phyloP scores from a whole-genome alignment of 2,888 invertebrate genomes.

The Microctonus aethiopoides region DNA sequence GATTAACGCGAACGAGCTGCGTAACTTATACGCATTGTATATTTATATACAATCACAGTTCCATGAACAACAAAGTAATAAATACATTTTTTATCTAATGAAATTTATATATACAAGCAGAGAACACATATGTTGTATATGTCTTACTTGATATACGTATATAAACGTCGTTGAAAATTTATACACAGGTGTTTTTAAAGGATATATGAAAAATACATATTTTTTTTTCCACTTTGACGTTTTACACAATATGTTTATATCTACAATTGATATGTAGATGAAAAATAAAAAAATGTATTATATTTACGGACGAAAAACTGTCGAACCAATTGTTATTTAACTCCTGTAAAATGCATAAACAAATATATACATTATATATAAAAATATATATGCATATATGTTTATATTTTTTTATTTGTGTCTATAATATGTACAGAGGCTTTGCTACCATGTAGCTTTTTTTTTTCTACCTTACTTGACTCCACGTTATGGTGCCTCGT shows the following conservation, averaged over 20 bases:
- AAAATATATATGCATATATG: conserved; percentile 19
- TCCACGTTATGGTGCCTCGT: not conserved
- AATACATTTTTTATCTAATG: not conserved
- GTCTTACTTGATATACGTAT: too few relatives aligned
- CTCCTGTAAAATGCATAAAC: conserved; percentile 28
- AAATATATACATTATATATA: conserved; percentile 33
- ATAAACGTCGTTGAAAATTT: too few relatives aligned
- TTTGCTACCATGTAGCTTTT: not conserved
- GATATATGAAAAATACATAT: too few relatives aligned
- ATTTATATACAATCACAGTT: not conserved
- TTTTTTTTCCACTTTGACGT: too few relatives aligned
- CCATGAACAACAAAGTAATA: not conserved
- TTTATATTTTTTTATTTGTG: not conserved
- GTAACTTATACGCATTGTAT: conserved; percentile 5
- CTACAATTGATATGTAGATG: too few relatives aligned
- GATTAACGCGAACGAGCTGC: conserved; percentile 22
- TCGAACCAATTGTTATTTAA: conserved; percentile 1
- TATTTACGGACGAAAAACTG: not conserved
- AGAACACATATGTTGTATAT: too few relatives aligned
- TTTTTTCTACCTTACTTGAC: conserved; percentile 26
- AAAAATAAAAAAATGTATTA: too few relatives aligned
- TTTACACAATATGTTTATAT: too few relatives aligned
- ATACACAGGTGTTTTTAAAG: too few relatives aligned
- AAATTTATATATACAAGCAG: not conserved
- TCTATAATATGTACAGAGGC: not conserved